Conservation (phyloP, 1,140 invertebrate genomes). For the Dinoponera quadriceps region DNA sequence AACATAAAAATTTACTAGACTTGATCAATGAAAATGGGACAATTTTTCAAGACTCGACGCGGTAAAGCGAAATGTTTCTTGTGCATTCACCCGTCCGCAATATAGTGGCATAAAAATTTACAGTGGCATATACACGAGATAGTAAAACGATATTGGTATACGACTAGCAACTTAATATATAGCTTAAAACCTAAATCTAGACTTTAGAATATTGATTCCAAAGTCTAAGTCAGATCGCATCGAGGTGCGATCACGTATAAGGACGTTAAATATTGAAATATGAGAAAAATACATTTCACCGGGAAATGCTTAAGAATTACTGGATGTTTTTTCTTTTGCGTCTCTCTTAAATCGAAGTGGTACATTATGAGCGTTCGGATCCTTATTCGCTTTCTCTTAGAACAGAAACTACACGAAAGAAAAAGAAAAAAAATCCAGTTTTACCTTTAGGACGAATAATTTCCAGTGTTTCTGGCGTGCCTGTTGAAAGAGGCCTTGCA, state of each 20-base stretch:
- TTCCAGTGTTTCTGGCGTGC: slow-evolving; percentile 12
- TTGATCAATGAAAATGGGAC: slow-evolving; percentile 25
- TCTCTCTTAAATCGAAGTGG: slow-evolving; percentile 9
- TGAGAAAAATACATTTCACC: slow-evolving; percentile 8
- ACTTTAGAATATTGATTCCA: slow-evolving; percentile 1
- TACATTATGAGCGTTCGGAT: not conserved
- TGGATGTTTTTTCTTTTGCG: not conserved
- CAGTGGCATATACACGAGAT: slow-evolving; percentile 33
- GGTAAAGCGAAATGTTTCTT: slow-evolving; percentile 35
- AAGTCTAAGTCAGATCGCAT: slow-evolving; percentile 2
- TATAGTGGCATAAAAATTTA: slow-evolving; percentile 56
- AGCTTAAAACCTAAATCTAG: too few relatives aligned
- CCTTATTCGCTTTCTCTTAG: not conserved
- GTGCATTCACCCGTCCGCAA: slow-evolving; percentile 49
- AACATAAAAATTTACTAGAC: slow-evolving; percentile 59
- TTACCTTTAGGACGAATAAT: slow-evolving; percentile 30
- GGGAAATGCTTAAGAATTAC: not conserved
- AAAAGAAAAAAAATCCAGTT: not conserved
- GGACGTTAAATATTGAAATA: slow-evolving; percentile 23
- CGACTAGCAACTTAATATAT: slow-evolving; percentile 22
- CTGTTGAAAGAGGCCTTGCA: slow-evolving; percentile 15
- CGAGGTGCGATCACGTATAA: slow-evolving; percentile 17
- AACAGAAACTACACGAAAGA: not conserved
- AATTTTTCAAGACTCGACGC: slow-evolving; percentile 28
- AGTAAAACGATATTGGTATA: slow-evolving; percentile 43